phyloP scores from a whole-genome alignment of 2,113 vertebrate species.

The Sigmodon hispidus region DNA sequence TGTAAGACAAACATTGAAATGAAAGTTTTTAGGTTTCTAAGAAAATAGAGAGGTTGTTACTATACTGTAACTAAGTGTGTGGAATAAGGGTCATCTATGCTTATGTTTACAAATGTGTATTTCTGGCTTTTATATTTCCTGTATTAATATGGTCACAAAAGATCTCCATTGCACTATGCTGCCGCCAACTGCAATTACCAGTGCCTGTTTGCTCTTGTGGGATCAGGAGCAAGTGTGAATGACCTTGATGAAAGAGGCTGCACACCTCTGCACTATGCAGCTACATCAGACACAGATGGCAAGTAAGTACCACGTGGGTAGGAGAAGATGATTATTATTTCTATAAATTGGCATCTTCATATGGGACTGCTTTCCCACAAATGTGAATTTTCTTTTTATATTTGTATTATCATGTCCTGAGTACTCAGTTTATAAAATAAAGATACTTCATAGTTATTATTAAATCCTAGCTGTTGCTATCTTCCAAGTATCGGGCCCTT shows the following conservation, averaged over 20 bases:
- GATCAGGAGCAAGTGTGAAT: conserved; percentile 98
- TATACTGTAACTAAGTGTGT: not conserved
- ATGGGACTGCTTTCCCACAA: not conserved
- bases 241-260: conserved; percentile 97
- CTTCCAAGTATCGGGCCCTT: not conserved
- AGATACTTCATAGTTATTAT: conserved; percentile 41
- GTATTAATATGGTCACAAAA: conserved; percentile 84
- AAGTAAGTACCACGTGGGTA: conserved; percentile 88
- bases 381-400: not conserved
- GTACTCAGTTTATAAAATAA: conserved; percentile 9
- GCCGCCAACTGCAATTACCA: conserved; percentile 99
- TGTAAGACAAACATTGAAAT: conserved; percentile 52
- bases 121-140: conserved; percentile 74
- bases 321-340: not conserved
- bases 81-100: not conserved
- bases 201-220: conserved; percentile 99
- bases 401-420: conserved; percentile 17
- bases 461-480: not conserved
- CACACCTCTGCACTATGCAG: conserved; percentile 97
- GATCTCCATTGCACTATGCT: conserved; percentile 98
- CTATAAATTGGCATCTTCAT: not conserved
- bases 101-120: conserved; percentile 71
- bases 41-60: not conserved
- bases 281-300: conserved; percentile 97
- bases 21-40: conserved; percentile 30